Base-by-base conservation (phyloP, 2,797 vertebrate genomes). In the Sus cebifrons region DNA sequence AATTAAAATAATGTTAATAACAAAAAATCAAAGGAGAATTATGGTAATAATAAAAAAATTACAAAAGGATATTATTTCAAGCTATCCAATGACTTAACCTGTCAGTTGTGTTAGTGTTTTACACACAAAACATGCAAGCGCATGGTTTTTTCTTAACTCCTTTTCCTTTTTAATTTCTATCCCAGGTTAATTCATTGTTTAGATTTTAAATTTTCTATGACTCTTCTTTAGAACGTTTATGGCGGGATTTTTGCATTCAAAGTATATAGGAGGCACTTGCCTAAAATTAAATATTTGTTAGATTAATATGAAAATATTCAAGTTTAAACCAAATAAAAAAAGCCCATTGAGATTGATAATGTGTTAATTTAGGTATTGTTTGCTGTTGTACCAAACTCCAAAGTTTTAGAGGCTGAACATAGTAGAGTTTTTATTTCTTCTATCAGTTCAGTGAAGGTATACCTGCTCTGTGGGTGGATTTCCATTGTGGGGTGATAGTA, bases 141-240 rank as follows among this genome's bases (percentile, higher is more conserved):
- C 56, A 40, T 93, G 9, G 17, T 32, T 8, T 96, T 94, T 96
- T 92, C 18, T 75, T 56, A 78, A 40, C 27, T 62, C 6, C 7
- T 23, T 86, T 95, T 87, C 4, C 77, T 68, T 62, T 17, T 62
- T 17, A 74, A 71, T 83, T 67, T 73, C 23, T 67, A 68, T 52
- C 58, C 23, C 5, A 32, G 64, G 79, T 78, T 79, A 91, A 73
- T 91, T 44, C 44, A 68, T 86, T 95, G 6, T 78, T 89, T 86
- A 81, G 78, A 23, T 62, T 89, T 93, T 74, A 29, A 1, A 86
- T 86, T 94, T 16, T 77, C 10, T 86, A 3, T 92, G 78, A 82
- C 52, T 52, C 71, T 15, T 64, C 32, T 74, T 78, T 91, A 94
- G 95, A 91, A 89, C 89, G 92, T 86, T 88, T 96, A 93, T 70